Base-by-base conservation (phyloP, 2,888 invertebrate species). In the Rhopalosiphum nymphaeae region DNA sequence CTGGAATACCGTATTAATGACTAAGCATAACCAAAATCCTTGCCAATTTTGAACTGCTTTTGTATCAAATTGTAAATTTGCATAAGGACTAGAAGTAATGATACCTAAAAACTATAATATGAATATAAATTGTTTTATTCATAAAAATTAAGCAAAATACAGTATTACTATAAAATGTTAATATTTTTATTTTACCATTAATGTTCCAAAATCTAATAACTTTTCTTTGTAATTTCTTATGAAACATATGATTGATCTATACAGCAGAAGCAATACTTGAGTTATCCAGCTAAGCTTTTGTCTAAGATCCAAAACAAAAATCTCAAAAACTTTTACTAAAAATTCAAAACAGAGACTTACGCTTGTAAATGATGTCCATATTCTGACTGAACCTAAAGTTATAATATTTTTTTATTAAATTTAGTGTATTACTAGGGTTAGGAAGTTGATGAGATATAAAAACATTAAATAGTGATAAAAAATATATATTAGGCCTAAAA, bases 41-140 rank as follows among this genome's bases (percentile, higher is more conserved):
- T 94, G 46, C 94, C 94, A 94, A 90, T 94, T 94, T 94, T 94
- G 94, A 26, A 94, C 94, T 7, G 94, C 90, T 86, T 91, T 91
- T 29, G 94, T 94, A 67, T 94, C 94, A 7, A 94, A 94, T 42
- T 91, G 56, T 67, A 94, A 36, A 21, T 94, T 94, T 53, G 86
- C 61, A 61, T 91, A 94, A 3, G 94, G 94, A n/a, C 67, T 67
- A 53, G 94, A 25, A 86, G 42, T 61, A 91, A 91, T 53, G 44
- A 91, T 7, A 42, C 67, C 94, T 84, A 94, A 94, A 94, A 91
- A 94, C 94, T 94, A 44, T 56, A 84, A 21, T 29, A 44, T 5
- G 53, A 84, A 84, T 29, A 46, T 11, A 84, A 84, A 84, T 53
- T 46, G 10, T 67, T 49, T 11, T 49, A 46, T n/a, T 36, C 11